Conservation (phyloP, 2,113 vertebrate species). For the Clupea harengus region DNA sequence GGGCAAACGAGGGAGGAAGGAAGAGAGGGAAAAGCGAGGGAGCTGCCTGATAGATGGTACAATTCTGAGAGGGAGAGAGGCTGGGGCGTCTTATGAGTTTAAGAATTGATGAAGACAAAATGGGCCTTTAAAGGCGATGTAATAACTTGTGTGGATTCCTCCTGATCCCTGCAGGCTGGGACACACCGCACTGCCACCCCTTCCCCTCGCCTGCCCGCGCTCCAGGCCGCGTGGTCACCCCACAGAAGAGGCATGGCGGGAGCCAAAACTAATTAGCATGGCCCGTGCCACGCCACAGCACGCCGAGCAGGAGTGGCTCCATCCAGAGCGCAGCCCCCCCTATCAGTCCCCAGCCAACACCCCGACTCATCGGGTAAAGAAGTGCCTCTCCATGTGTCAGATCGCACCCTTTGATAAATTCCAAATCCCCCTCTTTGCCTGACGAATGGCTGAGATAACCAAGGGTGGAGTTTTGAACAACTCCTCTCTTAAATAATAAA, state of each 20-base stretch:
- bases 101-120: constrained; percentile 78
- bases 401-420: neutral
- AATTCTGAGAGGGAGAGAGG: constrained; percentile 68
- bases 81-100: constrained; percentile 74
- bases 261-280: neutral
- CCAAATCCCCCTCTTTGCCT: neutral
- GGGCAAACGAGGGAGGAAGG: constrained; percentile 36
- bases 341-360: no score
- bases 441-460: neutral
- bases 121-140: constrained; percentile 59
- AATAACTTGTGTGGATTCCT: constrained; percentile 67
- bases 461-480: constrained; percentile 1
- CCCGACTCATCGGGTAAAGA: no score
- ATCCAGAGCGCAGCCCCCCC: no score
- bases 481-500: neutral
- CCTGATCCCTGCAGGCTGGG: constrained; percentile 62
- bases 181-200: constrained; percentile 51
- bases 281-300: neutral
- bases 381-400: no score
- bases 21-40: constrained; percentile 38
- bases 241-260: neutral
- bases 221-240: constrained; percentile 15
- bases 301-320: no score
- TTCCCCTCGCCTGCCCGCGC: constrained; percentile 33
- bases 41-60: constrained; percentile 71